Evolutionary conservation across 2,888 invertebrate species (phyloP), one percentile per base, ranked within the genome.

Genomic region (Acanthoscelides obtectus): DNA sequence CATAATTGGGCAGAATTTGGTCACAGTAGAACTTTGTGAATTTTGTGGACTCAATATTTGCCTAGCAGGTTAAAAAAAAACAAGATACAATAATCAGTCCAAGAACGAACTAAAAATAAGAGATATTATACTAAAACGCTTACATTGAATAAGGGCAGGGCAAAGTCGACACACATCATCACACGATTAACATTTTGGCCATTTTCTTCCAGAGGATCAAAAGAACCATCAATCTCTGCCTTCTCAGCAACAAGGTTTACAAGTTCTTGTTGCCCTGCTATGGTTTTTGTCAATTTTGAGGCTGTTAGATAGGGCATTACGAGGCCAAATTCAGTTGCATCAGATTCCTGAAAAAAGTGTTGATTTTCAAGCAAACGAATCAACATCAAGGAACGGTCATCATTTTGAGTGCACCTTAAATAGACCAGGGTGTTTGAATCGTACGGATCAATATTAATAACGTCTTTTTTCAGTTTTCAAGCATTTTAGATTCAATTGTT

Each of bases 311-410:
- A 89, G 68, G 92, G 92, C 93, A 98, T 95, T 73, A 98, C 91
- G 74, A 92, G 89, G 79, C 95, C 92, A 86, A 98, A 97, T 86
- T 98, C 98, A 78, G 95, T 95, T 45, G 95, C 95, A 19, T 93
- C 94, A 25, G 96, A 94, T 88, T 96, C 95, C 92, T 95, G 70
- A 72, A 81, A 81, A 74, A 72, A 64, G 4, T n/a, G n/a, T n/a
- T n/a, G n/a, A n/a, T n/a, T n/a, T n/a, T n/a, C n/a, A n/a, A 76
- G 45, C 1, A 67, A 67, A n/a, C n/a, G n/a, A n/a, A n/a, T n/a
- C n/a, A n/a, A n/a, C n/a, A n/a, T n/a, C n/a, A n/a, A n/a, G n/a
- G n/a, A n/a, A n/a, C n/a, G n/a, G n/a, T n/a, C n/a, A n/a, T n/a
- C n/a, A n/a, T n/a, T n/a, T n/a, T n/a, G n/a, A n/a, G n/a, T n/a